phyloP scores from a whole-genome alignment of 92 coral and sea anemone species.

The Epizoanthus ramosus region DNA sequence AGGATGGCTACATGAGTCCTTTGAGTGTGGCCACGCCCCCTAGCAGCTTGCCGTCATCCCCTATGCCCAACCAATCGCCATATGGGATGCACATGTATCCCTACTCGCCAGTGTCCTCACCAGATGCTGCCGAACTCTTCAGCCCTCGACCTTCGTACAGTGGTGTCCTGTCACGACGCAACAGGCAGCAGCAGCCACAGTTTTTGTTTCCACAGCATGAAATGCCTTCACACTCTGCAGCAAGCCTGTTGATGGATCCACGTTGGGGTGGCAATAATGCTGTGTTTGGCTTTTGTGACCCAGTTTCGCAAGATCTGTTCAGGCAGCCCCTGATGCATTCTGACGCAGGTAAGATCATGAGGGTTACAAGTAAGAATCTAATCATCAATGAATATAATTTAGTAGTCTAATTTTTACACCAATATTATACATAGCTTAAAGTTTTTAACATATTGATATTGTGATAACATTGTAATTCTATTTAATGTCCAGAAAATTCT shows the following conservation, averaged over 20 bases:
- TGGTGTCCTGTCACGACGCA: conserved; percentile 59
- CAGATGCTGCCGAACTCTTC: conserved; percentile 66
- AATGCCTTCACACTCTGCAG: conserved; percentile 48
- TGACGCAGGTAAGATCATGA: conserved; percentile 16
- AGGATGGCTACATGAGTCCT: conserved; percentile 40
- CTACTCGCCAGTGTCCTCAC: conserved; percentile 85
- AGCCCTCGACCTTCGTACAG: conserved; percentile 88
- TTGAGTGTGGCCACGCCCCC: conserved; percentile 91
- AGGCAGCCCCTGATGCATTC: conserved; percentile 14
- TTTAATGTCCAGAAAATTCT: too few species aligned
- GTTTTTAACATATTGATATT: too few species aligned
- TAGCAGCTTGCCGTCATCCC: conserved; percentile 90
- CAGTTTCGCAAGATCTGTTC: conserved; percentile 25
- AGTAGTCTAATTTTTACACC: too few species aligned
- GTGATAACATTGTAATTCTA: too few species aligned
- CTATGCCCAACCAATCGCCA: conserved; percentile 70
- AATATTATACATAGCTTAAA: too few species aligned
- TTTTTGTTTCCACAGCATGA: conserved; percentile 41
- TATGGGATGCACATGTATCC: conserved; percentile 77
- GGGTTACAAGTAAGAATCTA: background rate
- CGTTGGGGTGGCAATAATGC: conserved; percentile 82
- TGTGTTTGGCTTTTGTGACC: conserved; percentile 72
- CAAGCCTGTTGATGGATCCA: conserved; percentile 79
- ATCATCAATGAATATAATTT: background rate
- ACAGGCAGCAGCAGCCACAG: conserved; percentile 50